Conservation (phyloP, 2,113 vertebrate species). For the Eptesicus fuscus region DNA sequence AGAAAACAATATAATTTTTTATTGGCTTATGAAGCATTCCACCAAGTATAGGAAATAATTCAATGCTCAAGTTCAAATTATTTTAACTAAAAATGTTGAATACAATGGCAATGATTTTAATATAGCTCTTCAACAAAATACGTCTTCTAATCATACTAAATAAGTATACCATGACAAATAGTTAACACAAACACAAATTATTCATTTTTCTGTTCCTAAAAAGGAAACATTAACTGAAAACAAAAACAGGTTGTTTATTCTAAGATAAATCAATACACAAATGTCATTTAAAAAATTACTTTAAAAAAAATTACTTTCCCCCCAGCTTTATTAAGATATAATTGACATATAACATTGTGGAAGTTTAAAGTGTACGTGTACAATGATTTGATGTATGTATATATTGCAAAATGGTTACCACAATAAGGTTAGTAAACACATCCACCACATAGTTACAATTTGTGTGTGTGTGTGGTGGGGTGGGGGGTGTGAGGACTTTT, state of each 20-base stretch:
- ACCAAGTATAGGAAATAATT: conserved; percentile 12
- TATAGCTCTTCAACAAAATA: background rate
- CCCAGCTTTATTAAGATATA: background rate
- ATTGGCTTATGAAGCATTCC: background rate
- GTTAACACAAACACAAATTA: conserved; percentile 13
- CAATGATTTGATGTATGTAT: background rate
- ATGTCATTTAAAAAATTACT: background rate
- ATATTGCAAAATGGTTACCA: background rate
- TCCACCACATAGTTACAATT: background rate
- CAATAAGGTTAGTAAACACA: background rate
- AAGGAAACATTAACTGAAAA: conserved; percentile 37
- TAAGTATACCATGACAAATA: background rate
- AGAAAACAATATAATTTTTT: conserved; percentile 16
- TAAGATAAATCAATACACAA: conserved; percentile 7
- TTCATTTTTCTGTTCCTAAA: background rate
- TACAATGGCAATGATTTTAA: conserved; percentile 6
- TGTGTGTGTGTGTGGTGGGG: background rate
- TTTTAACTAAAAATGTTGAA: conserved; percentile 19
- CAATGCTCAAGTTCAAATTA: background rate
- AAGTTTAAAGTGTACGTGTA: background rate
- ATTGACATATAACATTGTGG: background rate
- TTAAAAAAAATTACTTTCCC: background rate
- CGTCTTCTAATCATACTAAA: background rate
- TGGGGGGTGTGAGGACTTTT: background rate
- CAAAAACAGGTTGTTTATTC: conserved; percentile 13